These are phyloP conservation scores for Megaceryle alcyon DNA, from an alignment of 2,797 vertebrate genomes.

Conservation along the genomic window DNA sequence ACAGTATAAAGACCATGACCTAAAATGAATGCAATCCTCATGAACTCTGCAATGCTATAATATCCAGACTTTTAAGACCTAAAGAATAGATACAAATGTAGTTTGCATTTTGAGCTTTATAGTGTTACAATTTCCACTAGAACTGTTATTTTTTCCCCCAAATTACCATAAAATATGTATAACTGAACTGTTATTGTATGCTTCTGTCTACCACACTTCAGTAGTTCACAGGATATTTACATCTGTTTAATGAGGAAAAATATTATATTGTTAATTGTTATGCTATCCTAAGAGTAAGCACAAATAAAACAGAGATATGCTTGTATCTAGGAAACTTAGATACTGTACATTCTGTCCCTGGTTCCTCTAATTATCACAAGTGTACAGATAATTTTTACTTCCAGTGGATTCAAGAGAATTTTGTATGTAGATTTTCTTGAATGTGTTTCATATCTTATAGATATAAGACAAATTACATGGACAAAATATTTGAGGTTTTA, in stretches of 20 bases:
- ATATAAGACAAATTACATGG: not conserved
- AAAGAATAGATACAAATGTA: not conserved
- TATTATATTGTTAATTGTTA: conserved; percentile 1
- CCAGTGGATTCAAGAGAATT: not conserved
- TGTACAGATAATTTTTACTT: not conserved
- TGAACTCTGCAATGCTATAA: not conserved
- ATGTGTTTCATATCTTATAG: not conserved
- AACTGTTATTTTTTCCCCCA: not conserved
- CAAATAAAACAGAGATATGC: not conserved
- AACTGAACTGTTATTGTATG: not conserved
- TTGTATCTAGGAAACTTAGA: not conserved
- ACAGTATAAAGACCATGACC: not conserved
- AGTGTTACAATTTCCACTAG: not conserved
- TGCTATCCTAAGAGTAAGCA: not conserved
- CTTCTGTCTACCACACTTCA: not conserved
- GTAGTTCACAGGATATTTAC: conserved; percentile 18
- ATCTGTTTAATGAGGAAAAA: conserved; percentile 19
- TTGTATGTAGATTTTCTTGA: not conserved
- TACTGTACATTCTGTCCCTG: not conserved
- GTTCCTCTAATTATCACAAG: not conserved
- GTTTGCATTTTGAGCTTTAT: not conserved
- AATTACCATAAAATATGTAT: not conserved
- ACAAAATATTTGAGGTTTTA: not conserved
- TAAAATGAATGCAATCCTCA: not conserved
- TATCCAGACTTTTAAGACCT: not conserved